Conservation (phyloP, 2,113 vertebrate genomes). For the Mohoua ochrocephala region DNA sequence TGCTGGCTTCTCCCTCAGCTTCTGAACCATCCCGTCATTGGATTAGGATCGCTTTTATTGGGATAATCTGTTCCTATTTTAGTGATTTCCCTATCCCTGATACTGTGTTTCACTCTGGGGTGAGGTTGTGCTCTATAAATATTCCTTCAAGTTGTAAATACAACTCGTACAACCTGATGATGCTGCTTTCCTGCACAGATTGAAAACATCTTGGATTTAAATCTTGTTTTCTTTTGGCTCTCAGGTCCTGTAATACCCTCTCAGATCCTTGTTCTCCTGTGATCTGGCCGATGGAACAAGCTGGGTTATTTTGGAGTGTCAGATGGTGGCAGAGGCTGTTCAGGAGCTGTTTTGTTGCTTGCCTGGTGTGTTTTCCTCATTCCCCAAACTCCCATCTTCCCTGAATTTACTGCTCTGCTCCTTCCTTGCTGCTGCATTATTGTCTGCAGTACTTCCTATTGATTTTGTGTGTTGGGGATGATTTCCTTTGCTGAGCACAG, state of each 20-base stretch:
- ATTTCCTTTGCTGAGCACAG: background rate
- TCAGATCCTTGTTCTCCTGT: background rate
- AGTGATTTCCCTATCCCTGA: accelerated
- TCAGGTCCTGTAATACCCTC: background rate
- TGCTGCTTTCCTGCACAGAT: background rate
- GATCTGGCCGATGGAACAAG: background rate
- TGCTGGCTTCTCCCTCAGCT: background rate
- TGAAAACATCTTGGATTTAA: background rate
- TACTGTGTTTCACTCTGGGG: accelerated
- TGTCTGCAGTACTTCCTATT: slow-evolving; percentile 13
- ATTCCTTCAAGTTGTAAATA: accelerated
- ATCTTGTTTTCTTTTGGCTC: background rate
- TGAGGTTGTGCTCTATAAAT: background rate
- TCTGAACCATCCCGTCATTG: background rate
- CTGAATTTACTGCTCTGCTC: background rate
- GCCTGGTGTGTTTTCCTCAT: background rate
- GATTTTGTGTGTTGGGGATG: background rate
- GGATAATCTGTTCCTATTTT: background rate
- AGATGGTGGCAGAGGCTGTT: background rate
- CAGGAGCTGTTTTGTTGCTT: background rate
- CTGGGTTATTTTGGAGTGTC: background rate
- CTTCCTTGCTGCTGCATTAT: background rate
- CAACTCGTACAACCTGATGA: background rate
- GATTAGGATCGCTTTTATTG: too few species aligned
- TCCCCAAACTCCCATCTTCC: background rate